phyloP scores from a whole-genome alignment of 2,797 vertebrate species.

The Tauraco hartlaubi region DNA sequence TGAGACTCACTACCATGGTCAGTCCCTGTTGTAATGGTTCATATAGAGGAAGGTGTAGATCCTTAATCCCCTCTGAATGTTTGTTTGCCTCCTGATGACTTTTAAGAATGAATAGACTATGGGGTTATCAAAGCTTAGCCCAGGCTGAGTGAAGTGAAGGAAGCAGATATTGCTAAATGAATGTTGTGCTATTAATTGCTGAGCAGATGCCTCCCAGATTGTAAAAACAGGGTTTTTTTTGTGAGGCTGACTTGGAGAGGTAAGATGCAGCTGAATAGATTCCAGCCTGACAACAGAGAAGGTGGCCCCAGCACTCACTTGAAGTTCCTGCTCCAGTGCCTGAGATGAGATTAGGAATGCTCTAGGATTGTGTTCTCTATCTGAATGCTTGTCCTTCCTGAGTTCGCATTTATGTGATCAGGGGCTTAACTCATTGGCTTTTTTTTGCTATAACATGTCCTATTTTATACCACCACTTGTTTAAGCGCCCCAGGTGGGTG shows the following conservation, averaged over 20 bases:
- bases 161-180: neutral
- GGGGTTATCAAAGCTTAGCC: neutral
- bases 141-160: neutral
- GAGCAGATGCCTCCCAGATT: neutral
- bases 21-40: neutral
- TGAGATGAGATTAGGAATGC: neutral
- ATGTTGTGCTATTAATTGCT: neutral
- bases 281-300: neutral
- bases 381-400: neutral
- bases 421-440: neutral
- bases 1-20: neutral
- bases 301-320: neutral
- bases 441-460: neutral
- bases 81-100: constrained; percentile 4
- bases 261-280: neutral
- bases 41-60: neutral
- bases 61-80: neutral
- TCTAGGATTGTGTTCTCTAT: neutral
- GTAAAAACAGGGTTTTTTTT: neutral
- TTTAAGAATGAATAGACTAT: neutral
- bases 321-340: neutral
- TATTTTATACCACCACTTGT: neutral
- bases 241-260: neutral
- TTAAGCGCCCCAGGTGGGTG: neutral
- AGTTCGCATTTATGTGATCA: neutral